phyloP scores from a whole-genome alignment of 2,888 invertebrate genomes.

The Drosophila colorata region DNA sequence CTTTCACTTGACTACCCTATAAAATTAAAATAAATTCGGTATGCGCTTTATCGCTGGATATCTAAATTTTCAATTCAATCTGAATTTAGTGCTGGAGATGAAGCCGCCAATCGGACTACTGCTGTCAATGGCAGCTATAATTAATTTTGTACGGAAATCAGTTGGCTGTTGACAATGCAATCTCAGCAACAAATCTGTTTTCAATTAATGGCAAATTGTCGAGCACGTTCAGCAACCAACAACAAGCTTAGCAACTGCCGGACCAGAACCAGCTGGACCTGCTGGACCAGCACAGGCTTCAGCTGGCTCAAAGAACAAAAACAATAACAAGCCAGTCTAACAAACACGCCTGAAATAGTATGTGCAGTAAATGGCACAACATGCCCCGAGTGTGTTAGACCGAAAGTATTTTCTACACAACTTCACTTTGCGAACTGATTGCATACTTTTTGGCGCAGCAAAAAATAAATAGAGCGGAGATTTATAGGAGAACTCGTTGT shows the following conservation, averaged over 20 bases:
- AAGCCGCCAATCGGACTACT: slow-evolving; percentile 7
- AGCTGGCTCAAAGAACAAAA: slow-evolving; percentile 27
- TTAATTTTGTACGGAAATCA: slow-evolving; percentile 76
- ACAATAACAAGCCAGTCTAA: slow-evolving; percentile 8
- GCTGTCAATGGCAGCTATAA: slow-evolving; percentile 71
- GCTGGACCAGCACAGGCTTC: slow-evolving; percentile 10
- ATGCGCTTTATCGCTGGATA: slow-evolving; percentile 22
- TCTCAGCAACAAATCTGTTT: slow-evolving; percentile 75
- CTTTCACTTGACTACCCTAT: slow-evolving; percentile 46
- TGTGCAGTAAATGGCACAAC: slow-evolving; percentile 17
- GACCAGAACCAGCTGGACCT: slow-evolving; percentile 3
- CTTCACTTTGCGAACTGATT: slow-evolving; percentile 30
- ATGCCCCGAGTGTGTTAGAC: slow-evolving; percentile 12
- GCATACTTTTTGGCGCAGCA: slow-evolving; percentile 9
- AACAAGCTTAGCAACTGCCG: slow-evolving; percentile 18
- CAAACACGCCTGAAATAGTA: neutral
- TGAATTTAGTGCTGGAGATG: neutral
- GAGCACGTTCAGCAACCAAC: slow-evolving; percentile 45
- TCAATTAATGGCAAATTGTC: slow-evolving; percentile 79
- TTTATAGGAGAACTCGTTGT: slow-evolving; percentile 14
- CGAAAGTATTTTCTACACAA: slow-evolving; percentile 33
- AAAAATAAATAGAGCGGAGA: slow-evolving; percentile 26
- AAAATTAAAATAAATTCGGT: slow-evolving; percentile 47
- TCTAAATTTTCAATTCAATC: slow-evolving; percentile 13
- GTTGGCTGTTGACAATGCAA: slow-evolving; percentile 77